These are phyloP conservation scores for Halisarca cf. caerulea DNA, from an alignment of 37 sponge, comb jelly and placozoan species.

Conservation along the genomic window DNA sequence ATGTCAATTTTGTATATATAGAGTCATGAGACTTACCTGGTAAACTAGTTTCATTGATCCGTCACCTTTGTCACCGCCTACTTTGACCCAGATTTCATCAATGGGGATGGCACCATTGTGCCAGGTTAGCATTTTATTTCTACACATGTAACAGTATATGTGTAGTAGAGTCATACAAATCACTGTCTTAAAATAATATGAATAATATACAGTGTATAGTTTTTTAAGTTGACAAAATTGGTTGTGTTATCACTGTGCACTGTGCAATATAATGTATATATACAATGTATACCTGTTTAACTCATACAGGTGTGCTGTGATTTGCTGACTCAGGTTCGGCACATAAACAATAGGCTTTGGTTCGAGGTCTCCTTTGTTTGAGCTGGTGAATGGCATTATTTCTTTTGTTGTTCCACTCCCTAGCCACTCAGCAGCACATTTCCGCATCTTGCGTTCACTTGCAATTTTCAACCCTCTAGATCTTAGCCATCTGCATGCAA, in stretches of 20 bases:
- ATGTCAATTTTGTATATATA: constrained; percentile 3
- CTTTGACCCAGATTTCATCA: constrained; percentile 37
- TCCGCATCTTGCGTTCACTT: constrained; percentile 33
- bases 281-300: too few relatives aligned
- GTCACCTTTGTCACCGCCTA: not conserved
- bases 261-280: too few relatives aligned
- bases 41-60: not conserved
- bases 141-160: not conserved
- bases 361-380: too few relatives aligned
- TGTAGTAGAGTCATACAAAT: too few relatives aligned
- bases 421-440: not conserved
- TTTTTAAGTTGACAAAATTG: not conserved
- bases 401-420: constrained; percentile 15
- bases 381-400: constrained; percentile 18
- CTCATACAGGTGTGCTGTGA: too few relatives aligned
- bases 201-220: not conserved
- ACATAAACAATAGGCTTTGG: too few relatives aligned
- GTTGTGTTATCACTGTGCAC: not conserved
- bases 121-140: constrained; percentile 37
- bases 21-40: not conserved
- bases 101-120: constrained; percentile 41
- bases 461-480: constrained; percentile 5
- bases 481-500: constrained; percentile 4
- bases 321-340: too few relatives aligned
- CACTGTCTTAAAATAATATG: too few relatives aligned